These are phyloP conservation scores for Lasiommata megera DNA, from an alignment of 2,888 invertebrate genomes.

Conservation along the genomic window DNA sequence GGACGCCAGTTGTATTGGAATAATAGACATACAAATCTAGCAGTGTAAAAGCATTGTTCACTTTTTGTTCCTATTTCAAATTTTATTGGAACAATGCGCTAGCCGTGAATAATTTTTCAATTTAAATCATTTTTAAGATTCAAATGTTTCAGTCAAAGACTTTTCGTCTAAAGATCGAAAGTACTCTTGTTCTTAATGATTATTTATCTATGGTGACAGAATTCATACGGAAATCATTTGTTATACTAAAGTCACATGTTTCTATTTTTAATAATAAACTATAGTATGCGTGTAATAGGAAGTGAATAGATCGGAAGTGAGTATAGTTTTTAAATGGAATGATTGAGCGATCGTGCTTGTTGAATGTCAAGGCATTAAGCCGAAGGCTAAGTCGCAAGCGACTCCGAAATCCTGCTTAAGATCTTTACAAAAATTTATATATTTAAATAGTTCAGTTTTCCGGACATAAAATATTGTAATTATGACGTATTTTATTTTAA, in stretches of 20 bases:
- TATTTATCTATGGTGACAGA: background rate
- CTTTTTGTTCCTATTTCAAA: slow-evolving; percentile 29
- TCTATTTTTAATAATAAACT: slow-evolving; percentile 22
- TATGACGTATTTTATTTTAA: too few relatives aligned
- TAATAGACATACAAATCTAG: slow-evolving; percentile 57
- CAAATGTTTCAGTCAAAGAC: background rate
- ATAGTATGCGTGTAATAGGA: slow-evolving; percentile 56
- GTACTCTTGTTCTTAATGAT: too few relatives aligned
- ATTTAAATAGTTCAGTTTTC: slow-evolving; percentile 18
- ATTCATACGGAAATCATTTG: slow-evolving; percentile 17
- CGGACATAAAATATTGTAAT: background rate
- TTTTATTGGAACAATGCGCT: background rate
- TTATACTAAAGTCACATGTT: slow-evolving; percentile 11
- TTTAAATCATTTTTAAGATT: background rate
- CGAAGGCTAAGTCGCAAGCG: slow-evolving; percentile 46
- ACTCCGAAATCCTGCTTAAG: slow-evolving; percentile 36
- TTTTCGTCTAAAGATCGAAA: background rate
- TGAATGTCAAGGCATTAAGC: slow-evolving; percentile 72
- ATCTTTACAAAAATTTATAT: slow-evolving; percentile 23
- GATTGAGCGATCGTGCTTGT: slow-evolving; percentile 61
- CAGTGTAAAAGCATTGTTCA: slow-evolving; percentile 56
- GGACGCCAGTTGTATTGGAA: slow-evolving; percentile 60
- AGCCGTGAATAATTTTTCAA: slow-evolving; percentile 1
- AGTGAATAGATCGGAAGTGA: slow-evolving; percentile 70
- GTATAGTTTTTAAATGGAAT: slow-evolving; percentile 66